Conservation (phyloP, 2,797 vertebrate genomes). For the Chelon auratus region DNA sequence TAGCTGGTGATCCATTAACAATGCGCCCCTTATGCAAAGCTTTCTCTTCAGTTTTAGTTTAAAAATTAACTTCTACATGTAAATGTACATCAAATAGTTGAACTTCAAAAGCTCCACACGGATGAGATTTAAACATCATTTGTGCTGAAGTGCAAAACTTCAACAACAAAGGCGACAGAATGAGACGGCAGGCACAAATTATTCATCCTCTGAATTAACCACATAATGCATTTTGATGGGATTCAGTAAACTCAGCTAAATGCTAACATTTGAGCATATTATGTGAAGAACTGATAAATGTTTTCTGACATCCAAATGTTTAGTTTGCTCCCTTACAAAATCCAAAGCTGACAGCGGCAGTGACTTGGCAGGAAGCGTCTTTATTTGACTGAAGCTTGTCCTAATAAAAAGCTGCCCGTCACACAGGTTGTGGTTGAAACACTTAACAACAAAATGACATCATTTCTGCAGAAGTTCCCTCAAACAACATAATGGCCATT, state of each 20-base stretch:
- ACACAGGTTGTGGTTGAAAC: background rate
- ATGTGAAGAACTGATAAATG: background rate
- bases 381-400: background rate
- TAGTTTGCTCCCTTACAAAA: background rate
- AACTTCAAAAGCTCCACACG: slow-evolving; percentile 20
- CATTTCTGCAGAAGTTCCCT: background rate
- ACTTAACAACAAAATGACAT: slow-evolving; percentile 1
- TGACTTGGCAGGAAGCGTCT: slow-evolving; percentile 7
- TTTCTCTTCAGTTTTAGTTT: slow-evolving; percentile 2
- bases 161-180: slow-evolving; percentile 31
- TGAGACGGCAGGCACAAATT: slow-evolving; percentile 37
- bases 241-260: slow-evolving; percentile 40
- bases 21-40: background rate
- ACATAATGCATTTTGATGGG: slow-evolving; percentile 10
- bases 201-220: slow-evolving; percentile 12
- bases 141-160: slow-evolving; percentile 39
- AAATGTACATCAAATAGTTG: slow-evolving; percentile 31
- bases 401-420: slow-evolving; percentile 14
- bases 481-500: background rate
- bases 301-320: slow-evolving; percentile 3
- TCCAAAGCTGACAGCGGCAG: slow-evolving; percentile 4
- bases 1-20: slow-evolving; percentile 6
- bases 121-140: slow-evolving; percentile 27
- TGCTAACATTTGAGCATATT: slow-evolving; percentile 11
- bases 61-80: slow-evolving; percentile 28